Conservation (phyloP, 2,113 vertebrate species). For the Panthera uncia region DNA sequence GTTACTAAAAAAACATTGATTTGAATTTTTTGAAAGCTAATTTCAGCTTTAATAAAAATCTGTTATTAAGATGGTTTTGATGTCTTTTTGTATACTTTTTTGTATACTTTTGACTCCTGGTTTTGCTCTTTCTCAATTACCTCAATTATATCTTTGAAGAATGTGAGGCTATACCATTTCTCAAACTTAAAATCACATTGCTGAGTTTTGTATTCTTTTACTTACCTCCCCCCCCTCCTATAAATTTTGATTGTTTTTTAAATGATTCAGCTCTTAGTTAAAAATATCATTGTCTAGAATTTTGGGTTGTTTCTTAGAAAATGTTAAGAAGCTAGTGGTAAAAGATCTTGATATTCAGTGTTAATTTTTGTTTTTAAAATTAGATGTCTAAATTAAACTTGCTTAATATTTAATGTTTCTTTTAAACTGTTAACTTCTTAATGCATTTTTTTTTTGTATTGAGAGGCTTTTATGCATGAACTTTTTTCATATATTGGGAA, state of each 20-base stretch:
- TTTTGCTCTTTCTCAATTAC: neutral
- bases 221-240: no score
- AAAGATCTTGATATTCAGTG: slow-evolving; percentile 3
- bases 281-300: neutral
- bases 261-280: neutral
- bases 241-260: neutral
- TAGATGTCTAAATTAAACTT: slow-evolving; percentile 20
- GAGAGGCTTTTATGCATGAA: neutral
- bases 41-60: neutral
- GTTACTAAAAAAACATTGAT: neutral
- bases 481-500: neutral
- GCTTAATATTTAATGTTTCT: slow-evolving; percentile 29
- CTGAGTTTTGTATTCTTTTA: neutral
- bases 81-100: neutral
- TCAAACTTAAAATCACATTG: neutral
- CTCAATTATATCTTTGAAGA: neutral
- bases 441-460: neutral
- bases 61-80: neutral
- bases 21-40: neutral
- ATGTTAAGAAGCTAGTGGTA: neutral
- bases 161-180: neutral
- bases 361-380: slow-evolving; percentile 43
- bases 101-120: neutral
- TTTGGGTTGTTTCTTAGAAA: slow-evolving; percentile 28
- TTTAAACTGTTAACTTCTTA: neutral